These are phyloP conservation scores for Melanotaenia pygmaea DNA, from an alignment of 2,797 vertebrate genomes.

Conservation along the genomic window DNA sequence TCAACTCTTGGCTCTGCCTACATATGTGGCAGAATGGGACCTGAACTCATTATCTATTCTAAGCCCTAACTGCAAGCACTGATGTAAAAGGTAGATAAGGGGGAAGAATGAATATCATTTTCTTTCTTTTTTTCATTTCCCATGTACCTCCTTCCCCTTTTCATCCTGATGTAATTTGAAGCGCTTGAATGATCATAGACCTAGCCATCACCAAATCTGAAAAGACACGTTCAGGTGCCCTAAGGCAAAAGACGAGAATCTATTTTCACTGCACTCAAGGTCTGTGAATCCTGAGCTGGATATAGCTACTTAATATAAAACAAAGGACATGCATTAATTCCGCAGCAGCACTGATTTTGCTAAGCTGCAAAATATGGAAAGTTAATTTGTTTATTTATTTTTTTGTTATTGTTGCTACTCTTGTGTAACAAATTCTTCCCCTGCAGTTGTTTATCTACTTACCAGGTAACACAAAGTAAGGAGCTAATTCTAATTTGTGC, in stretches of 20 bases:
- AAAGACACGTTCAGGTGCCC: conserved; percentile 79
- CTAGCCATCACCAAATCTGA: conserved; percentile 80
- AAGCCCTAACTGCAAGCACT: conserved; percentile 58
- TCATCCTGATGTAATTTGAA: conserved; percentile 82
- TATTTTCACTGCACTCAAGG: conserved; percentile 76
- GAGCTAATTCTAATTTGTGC: conserved; percentile 63
- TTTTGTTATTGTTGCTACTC: conserved; percentile 38
- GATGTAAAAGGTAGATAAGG: conserved; percentile 81
- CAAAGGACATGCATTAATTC: conserved; percentile 61
- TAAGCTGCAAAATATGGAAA: conserved; percentile 70
- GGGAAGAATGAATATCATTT: conserved; percentile 78
- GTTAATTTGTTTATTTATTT: conserved; percentile 29
- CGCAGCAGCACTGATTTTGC: conserved; percentile 55
- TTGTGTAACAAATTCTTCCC: conserved; percentile 71
- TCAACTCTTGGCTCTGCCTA: conserved; percentile 38
- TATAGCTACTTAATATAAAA: conserved; percentile 61
- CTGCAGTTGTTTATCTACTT: conserved; percentile 72
- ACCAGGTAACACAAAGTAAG: conserved; percentile 68
- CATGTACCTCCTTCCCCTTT: conserved; percentile 78
- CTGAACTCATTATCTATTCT: conserved; percentile 71
- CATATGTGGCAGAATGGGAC: conserved; percentile 39
- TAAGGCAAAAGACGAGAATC: conserved; percentile 76
- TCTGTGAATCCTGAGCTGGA: conserved; percentile 59
- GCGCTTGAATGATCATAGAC: conserved; percentile 81
- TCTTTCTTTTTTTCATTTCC: conserved; percentile 71